A percentile compares a stretch with the other conserved stretches of the same genome.
phyloP scores from a whole-genome alignment of 2,113 vertebrate genomes.

The Amblyopsis rosae region DNA sequence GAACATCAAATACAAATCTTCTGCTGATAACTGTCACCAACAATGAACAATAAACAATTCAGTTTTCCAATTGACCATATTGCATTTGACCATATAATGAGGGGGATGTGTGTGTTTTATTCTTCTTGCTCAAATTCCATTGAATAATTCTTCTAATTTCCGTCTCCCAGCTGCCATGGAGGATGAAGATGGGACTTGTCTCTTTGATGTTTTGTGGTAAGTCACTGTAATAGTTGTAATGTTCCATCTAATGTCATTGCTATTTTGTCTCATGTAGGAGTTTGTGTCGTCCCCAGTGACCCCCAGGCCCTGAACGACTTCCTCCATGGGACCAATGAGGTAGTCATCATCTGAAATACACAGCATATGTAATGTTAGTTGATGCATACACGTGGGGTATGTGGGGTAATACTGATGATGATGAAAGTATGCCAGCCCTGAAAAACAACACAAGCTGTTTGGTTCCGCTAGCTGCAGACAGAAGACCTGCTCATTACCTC shows the following conservation, averaged over 20 bases:
- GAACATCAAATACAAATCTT: background rate
- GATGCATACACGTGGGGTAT: slow-evolving; percentile 11
- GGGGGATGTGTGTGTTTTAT: background rate
- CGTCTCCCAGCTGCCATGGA: slow-evolving; percentile 74
- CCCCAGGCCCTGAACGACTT: slow-evolving; percentile 84
- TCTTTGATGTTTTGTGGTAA: slow-evolving; percentile 84
- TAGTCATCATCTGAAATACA: slow-evolving; percentile 45
- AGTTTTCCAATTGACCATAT: no score
- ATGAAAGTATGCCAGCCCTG: slow-evolving; percentile 16
- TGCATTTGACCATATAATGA: background rate
- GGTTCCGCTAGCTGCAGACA: slow-evolving; percentile 75
- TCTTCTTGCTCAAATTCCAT: no score
- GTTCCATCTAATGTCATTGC: no score
- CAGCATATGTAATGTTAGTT: slow-evolving; percentile 35
- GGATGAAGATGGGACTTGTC: slow-evolving; percentile 85
- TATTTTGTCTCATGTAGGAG: background rate
- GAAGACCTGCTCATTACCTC: slow-evolving; percentile 81
- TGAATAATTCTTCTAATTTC: background rate
- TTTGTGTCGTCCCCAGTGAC: slow-evolving; percentile 65
- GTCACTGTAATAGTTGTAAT: slow-evolving; percentile 23
- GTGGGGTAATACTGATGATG: slow-evolving; percentile 17
- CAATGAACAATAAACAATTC: background rate
- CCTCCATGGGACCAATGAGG: slow-evolving; percentile 83
- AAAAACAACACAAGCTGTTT: slow-evolving; percentile 21
- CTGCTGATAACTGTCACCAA: background rate